Evolutionary conservation across 2,113 vertebrate genomes (phyloP), one percentile per base, ranked within the genome.

Genomic region (Osmerus mordax): DNA sequence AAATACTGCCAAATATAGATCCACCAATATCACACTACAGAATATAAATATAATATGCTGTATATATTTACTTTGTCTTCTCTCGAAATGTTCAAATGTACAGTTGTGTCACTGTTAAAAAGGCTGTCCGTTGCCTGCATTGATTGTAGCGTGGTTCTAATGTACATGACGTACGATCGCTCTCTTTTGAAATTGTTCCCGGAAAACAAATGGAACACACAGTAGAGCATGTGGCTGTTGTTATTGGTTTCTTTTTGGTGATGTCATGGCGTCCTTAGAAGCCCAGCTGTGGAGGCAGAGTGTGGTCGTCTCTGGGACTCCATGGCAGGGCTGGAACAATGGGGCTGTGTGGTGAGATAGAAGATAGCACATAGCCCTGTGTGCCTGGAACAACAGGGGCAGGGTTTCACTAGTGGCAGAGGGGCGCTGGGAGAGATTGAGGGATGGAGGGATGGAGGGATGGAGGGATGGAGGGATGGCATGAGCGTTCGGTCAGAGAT

Each of bases 231-330:
- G 9, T 3, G 62, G 3, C 62, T n/a, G 41, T 12, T 47, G 41
- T 12, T 12, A 47, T 47, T 47, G 41, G 41, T 12, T 7, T 47
- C 41, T 47, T 12, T 9, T 7, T 12, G 41, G 41, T 47, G 41
- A 47, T 81, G 83, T 87, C 82, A 84, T 32, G 23, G 81, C 71
- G 64, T 63, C 74, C 71, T 69, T 70, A 54, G n/a, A 65, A 75
- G 60, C 36, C 65, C 85, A 84, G 79, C 71, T 83, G 80, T 65
- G 47, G 3, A n/a, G n/a, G 32, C 32, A 47, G 9, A 12, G 8
- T 12, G 41, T 36, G 32, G 7, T 7, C 7, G 32, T 36, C 32
- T 36, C 52, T 18, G 21, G 29, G 23, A 70, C 51, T 19, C 15
- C 54, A 23, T n/a, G 71, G 67, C 72, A 72, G 71, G 56, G 29